A percentile compares a stretch with the other conserved stretches of the same genome.
These are phyloP conservation scores for Ptychoptera albimana DNA, from an alignment of 2,888 invertebrate species.

Conservation along the genomic window DNA sequence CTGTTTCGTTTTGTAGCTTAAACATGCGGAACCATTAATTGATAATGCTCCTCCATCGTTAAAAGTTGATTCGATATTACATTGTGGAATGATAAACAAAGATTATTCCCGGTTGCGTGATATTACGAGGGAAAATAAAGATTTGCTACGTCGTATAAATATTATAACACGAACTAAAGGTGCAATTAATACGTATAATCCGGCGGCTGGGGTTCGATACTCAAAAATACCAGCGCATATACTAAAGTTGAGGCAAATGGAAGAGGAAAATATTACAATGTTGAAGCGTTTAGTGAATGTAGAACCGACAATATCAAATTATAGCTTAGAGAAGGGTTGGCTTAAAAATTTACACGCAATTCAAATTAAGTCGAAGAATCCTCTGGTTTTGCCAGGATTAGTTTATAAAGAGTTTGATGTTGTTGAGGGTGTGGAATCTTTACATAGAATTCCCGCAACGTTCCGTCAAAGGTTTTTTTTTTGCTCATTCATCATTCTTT, in stretches of 20 bases:
- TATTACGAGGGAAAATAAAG: conserved; percentile 9
- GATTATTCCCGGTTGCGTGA: conserved; percentile 8
- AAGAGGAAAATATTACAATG: conserved; percentile 3
- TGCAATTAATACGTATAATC: conserved; percentile 7
- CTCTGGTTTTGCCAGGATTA: conserved; percentile 7
- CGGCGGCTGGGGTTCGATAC: neutral
- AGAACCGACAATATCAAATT: neutral
- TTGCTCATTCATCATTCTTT: neutral
- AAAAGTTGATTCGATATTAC: conserved; percentile 7
- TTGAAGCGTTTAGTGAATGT: neutral
- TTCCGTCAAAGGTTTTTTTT: neutral
- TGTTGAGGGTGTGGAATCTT: neutral
- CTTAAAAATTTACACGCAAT: conserved; percentile 2
- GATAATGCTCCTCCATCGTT: conserved; percentile 9
- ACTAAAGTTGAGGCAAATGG: too few species aligned
- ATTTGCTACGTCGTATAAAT: conserved; percentile 9
- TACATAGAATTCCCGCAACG: neutral
- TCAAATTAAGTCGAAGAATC: conserved; percentile 1
- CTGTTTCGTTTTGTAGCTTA: neutral
- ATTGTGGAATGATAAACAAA: conserved; percentile 3
- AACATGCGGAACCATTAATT: neutral
- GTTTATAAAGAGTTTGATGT: neutral
- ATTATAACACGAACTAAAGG: conserved; percentile 9
- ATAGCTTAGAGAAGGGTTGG: conserved; percentile 4
- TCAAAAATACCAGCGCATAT: neutral